phyloP scores from a whole-genome alignment of 2,888 invertebrate species.

The Galerucella calmariensis region DNA sequence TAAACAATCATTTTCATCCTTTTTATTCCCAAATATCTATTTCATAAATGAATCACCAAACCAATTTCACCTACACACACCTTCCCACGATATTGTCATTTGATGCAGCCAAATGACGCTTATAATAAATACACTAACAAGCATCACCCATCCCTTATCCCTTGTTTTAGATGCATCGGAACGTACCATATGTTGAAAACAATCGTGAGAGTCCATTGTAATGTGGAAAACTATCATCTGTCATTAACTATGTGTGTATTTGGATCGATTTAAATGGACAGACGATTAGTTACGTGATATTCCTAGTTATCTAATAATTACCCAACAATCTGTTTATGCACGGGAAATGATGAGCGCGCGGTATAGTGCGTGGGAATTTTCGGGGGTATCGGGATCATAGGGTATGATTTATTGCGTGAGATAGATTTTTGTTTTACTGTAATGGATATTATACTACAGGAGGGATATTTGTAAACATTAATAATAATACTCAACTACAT shows the following conservation, averaged over 20 bases:
- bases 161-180: constrained; percentile 15
- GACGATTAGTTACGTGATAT: constrained; percentile 33
- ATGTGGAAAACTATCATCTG: constrained; percentile 17
- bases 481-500: too few species aligned
- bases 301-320: constrained; percentile 41
- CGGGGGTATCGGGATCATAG: constrained; percentile 1
- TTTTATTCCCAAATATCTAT: constrained; percentile 18
- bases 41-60: constrained; percentile 46
- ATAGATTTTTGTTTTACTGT: constrained; percentile 3
- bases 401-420: constrained; percentile 23
- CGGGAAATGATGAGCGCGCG: constrained; percentile 1
- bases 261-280: constrained; percentile 22
- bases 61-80: not conserved
- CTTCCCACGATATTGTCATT: constrained; percentile 32
- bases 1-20: too few species aligned
- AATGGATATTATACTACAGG: not conserved
- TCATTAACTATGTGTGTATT: not conserved
- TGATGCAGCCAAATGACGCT: constrained; percentile 31
- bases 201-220: constrained; percentile 9
- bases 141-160: not conserved
- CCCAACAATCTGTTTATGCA: constrained; percentile 43
- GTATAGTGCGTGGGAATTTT: constrained; percentile 40
- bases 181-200: constrained; percentile 6
- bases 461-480: not conserved
- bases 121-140: not conserved